Base-by-base conservation (phyloP, 2,888 invertebrate species). In the Malachius bipustulatus region DNA sequence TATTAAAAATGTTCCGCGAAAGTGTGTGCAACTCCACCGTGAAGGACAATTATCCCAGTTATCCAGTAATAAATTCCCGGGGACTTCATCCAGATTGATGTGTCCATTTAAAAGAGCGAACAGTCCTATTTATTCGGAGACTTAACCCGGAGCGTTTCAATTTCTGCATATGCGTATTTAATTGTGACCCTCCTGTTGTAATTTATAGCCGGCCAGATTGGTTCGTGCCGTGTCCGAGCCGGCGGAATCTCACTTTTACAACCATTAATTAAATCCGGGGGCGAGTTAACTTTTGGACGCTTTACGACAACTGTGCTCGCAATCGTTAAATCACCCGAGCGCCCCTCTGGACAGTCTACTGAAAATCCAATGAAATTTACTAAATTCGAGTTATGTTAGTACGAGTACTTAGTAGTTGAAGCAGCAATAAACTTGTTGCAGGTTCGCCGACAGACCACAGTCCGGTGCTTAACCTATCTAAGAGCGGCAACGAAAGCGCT, bases 401-500 rank as follows among this genome's bases (percentile, higher is more conserved):
- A n/a, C n/a, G n/a, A n/a, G n/a, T n/a, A n/a, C n/a, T n/a, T n/a
- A n/a, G n/a, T n/a, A n/a, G n/a, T n/a, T n/a, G n/a, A n/a, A n/a
- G n/a, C n/a, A n/a, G n/a, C n/a, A n/a, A n/a, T n/a, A n/a, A n/a
- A n/a, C n/a, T n/a, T 39, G 32, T 66, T 67, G 48, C 68, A 82
- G 82, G 80, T 49, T 88, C 88, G 41, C 84, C 88, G 45, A 59
- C 55, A 16, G 83, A 82, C 53, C 87, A 87, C 68, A 90, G 89
- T 76, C 90, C 90, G 42, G 88, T 90, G 47, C 66, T 90, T 53
- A 90, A 90, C 67, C 70, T 91, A 39, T 89, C 90, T 36, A 90
- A 90, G 66, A 85, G 84, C 37, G 87, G 84, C 35, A 80, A 80
- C 42, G 84, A 82, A 45, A 83, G 84, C 54, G 65, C 63, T 27